Base-by-base conservation (phyloP, 2,888 invertebrate species). In the Xanthia icteritia region DNA sequence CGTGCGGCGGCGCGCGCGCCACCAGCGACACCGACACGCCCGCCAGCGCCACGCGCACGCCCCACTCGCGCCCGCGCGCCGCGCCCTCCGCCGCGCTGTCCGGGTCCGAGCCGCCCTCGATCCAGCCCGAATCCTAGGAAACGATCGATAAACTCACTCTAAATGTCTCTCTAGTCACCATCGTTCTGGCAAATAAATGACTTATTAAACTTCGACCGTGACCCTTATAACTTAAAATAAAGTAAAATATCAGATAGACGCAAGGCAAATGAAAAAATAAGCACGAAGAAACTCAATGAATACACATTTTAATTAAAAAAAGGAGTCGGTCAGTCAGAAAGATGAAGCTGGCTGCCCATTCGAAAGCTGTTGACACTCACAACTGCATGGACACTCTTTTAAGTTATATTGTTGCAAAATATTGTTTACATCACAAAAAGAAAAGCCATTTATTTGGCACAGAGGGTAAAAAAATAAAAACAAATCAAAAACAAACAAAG, bases 11-110 rank as follows among this genome's bases (percentile, higher is more conserved):
- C 84, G 97, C 97, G 73, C 97, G 96, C 74, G 98, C 98, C 87
- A 99, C 98, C 87, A 99, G 96, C 83, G 98, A 99, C 87, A 99
- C 94, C 15, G 98, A 98, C 77, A 98, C 92, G 36, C 98, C 98
- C 75, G 96, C 97, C 73, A 98, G 94, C 86, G 96, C 91, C 84
- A 98, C 94, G 77, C 97, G 97, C 84, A 98, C 95, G 95, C 98
- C 97, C 89, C 97, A 94, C 93, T 97, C 98, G 79, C 96, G 94
- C 2, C 94, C 73, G 86, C 93, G 60, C 85, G 69, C 56, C 88
- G 64, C 31, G 6, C 1, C 17, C 2, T 45, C 80, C 17, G 23
- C 6, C 0, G 23, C 27, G 0, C 61, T 36, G 2, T 71, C 91
- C 61, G 90, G 93, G 58, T 48, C 48, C 17, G 48, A 48, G 23